Base-by-base conservation (phyloP, 2,797 vertebrate genomes). In the Astyanax mexicanus region DNA sequence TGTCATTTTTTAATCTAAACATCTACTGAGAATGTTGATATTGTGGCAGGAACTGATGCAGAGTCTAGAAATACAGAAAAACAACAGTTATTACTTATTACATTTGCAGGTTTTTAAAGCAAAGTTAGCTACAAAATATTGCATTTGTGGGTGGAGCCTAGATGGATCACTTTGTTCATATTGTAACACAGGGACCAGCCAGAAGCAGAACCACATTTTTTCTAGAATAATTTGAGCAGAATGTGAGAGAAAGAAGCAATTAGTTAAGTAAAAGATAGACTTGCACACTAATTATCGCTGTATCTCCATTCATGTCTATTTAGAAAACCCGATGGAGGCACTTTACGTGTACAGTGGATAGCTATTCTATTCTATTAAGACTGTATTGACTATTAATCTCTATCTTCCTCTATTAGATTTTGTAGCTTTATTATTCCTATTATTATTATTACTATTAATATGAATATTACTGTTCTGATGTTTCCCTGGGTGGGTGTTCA, bases 401-500 rank as follows among this genome's bases (percentile, higher is more conserved):
- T 47, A 44, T 55, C 37, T 58, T 77, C 42, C 44, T 52, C 40
- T 37, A 27, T 74, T 79, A 19, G 17, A 55, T 79, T 79, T 61
- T 70, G 47, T 70, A 51, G 55, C 60, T 67, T 79, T 57, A 32
- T 61, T 44, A 38, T 57, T 52, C 64, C 76, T 57, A 25, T 61
- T 51, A 45, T 61, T 57, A 25, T 61, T 51, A 45, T 61, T 52
- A 69, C 10, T 72, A 29, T 61, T 47, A 32, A 40, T 62, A 65
- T 81, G 58, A 72, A 47, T 74, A 69, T 47, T 80, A 32, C 74
- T 64, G 11, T 47, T 72, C 29, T 2, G 32, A 32, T 5, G 45
- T 69, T 74, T 75, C 61, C 69, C 17, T 81, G 72, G 73, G 55
- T 80, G 80, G 79, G 49, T 79, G 62, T 82, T 83, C 58, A 51